Evolutionary conservation across 2,888 invertebrate genomes (phyloP).

Genomic region (Oasisia sp.): DNA sequence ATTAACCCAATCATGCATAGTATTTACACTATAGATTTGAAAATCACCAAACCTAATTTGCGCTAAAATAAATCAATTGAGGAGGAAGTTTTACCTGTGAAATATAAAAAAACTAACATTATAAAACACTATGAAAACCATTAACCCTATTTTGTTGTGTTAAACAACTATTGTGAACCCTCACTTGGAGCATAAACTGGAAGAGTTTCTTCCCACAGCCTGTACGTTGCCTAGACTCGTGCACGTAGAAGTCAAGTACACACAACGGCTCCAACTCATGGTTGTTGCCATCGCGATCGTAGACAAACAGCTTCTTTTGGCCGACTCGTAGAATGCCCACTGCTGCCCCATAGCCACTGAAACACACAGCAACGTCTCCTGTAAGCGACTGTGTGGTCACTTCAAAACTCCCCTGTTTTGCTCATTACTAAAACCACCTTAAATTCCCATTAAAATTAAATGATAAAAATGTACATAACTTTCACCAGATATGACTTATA

Average conservation of each 20-base stretch:
- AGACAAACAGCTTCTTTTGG: constrained; percentile 85
- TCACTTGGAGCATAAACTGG: constrained; percentile 86
- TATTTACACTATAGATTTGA: too few species aligned
- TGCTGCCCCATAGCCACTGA: constrained; percentile 67
- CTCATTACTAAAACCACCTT: neutral
- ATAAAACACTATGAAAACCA: neutral
- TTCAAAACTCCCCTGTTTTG: neutral
- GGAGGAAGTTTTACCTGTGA: too few species aligned
- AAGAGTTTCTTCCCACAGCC: constrained; percentile 87
- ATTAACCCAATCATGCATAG: too few species aligned
- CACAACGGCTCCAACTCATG: constrained; percentile 86
- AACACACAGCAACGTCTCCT: constrained; percentile 19
- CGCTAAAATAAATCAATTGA: too few species aligned
- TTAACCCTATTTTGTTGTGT: neutral
- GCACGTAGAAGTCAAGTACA: constrained; percentile 91
- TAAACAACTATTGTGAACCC: constrained; percentile 38
- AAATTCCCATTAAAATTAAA: neutral
- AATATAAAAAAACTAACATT: neutral
- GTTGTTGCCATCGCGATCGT: constrained; percentile 67
- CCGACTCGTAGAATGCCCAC: constrained; percentile 89
- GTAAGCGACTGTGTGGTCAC: too few species aligned
- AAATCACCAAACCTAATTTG: too few species aligned
- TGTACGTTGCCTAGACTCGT: constrained; percentile 83
- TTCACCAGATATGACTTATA: neutral
- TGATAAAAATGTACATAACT: neutral